A percentile compares a stretch with the other conserved stretches of the same genome.
Evolutionary conservation across 2,113 vertebrate genomes (phyloP).

Genomic region (Melanerpes aurifrons): DNA sequence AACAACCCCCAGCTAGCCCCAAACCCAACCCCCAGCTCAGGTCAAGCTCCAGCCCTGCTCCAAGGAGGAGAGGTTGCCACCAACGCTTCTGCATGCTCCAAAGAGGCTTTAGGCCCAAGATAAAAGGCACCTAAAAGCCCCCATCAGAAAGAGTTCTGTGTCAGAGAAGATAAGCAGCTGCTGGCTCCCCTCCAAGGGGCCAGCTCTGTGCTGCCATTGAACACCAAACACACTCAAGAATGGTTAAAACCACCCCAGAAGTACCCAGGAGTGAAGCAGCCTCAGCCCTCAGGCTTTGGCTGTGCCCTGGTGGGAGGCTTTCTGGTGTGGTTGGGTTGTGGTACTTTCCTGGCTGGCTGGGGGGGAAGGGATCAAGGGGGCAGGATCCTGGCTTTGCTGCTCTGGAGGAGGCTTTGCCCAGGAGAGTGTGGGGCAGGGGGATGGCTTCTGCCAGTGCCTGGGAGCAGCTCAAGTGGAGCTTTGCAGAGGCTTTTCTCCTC

Average conservation of each 20-base stretch:
- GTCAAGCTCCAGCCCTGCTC: background rate
- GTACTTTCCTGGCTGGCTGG: background rate
- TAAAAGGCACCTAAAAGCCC: background rate
- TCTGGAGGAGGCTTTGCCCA: background rate
- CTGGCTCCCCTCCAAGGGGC: background rate
- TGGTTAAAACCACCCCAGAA: background rate
- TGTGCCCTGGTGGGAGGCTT: background rate
- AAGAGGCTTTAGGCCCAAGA: background rate
- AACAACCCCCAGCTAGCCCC: background rate
- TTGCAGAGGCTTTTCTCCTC: background rate
- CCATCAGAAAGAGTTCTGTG: background rate
- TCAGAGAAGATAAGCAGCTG: background rate
- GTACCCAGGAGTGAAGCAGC: background rate
- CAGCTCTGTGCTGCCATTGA: constrained; percentile 23
- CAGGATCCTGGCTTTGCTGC: background rate
- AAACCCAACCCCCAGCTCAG: background rate
- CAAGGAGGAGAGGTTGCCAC: background rate
- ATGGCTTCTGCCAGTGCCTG: background rate
- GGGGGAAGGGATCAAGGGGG: background rate
- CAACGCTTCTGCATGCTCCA: constrained; percentile 29
- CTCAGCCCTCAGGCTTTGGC: background rate
- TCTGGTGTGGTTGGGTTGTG: no score
- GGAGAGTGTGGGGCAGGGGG: background rate
- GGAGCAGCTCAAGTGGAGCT: background rate
- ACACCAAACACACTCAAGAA: background rate